phyloP scores from a whole-genome alignment of 2,888 invertebrate species.

The Leptarthrus brevirostris region DNA sequence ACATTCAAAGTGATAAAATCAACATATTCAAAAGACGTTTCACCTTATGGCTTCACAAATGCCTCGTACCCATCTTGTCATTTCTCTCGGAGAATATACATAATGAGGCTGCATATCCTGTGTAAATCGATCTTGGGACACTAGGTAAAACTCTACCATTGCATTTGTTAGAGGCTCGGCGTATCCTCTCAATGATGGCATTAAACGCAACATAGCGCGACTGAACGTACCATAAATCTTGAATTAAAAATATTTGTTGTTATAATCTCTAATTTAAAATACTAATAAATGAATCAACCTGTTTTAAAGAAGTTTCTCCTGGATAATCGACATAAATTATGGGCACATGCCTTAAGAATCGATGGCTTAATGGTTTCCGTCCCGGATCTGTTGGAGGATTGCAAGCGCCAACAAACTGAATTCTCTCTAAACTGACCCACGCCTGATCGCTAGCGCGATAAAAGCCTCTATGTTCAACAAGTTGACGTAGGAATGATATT shows the following conservation, averaged over 20 bases:
- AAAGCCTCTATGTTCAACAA: slow-evolving; percentile 96
- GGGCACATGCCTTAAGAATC: slow-evolving; percentile 92
- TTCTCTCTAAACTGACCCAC: slow-evolving; percentile 96
- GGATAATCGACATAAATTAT: slow-evolving; percentile 99
- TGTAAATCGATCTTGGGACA: slow-evolving; percentile 97
- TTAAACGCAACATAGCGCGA: slow-evolving; percentile 95
- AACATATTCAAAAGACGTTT: not conserved
- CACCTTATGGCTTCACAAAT: slow-evolving; percentile 96
- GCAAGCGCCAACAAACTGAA: slow-evolving; percentile 99
- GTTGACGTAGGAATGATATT: slow-evolving; percentile 97
- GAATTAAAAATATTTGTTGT: slow-evolving; percentile 55
- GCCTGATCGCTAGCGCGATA: slow-evolving; percentile 92
- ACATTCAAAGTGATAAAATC: not conserved
- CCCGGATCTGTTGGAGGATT: slow-evolving; percentile 99
- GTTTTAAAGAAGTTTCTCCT: slow-evolving; percentile 95
- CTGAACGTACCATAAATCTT: slow-evolving; percentile 98
- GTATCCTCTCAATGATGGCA: slow-evolving; percentile 90
- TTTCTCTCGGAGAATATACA: slow-evolving; percentile 98
- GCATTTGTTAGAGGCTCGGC: slow-evolving; percentile 97
- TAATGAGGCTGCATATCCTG: slow-evolving; percentile 99
- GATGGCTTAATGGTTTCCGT: slow-evolving; percentile 92
- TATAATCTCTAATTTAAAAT: not conserved
- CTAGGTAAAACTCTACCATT: slow-evolving; percentile 98
- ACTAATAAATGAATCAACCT: slow-evolving; percentile 67
- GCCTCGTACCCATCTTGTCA: slow-evolving; percentile 99